Evolutionary conservation across 2,113 vertebrate species (phyloP), one percentile per base, ranked within the genome.

Genomic region (Struthio camelus): DNA sequence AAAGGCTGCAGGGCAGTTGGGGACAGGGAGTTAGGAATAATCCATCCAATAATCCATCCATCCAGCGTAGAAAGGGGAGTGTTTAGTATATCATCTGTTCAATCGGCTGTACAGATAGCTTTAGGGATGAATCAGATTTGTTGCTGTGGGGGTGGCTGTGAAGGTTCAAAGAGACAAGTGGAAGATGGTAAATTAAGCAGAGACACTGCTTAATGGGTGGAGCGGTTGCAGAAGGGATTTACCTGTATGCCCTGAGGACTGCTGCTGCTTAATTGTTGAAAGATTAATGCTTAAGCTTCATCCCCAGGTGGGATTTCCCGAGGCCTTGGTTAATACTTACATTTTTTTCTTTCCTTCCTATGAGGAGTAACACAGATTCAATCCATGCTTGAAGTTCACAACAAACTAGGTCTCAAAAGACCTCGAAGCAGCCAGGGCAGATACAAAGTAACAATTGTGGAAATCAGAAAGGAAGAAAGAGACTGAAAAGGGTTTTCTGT

Each of bases 91-190:
- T 72, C 42, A 32, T 28, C 38, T 87, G 64, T 40, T 59, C 80
- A 44, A 13, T 30, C 62, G 0, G 0, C 50, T 62, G 48, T 22
- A 72, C 4, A 0, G 5, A 2, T 0, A 85, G 30, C 64, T 32
- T 24, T 46, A 82, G 70, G 80, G 54, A 67, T 53, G 51, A 78
- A 42, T 17, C 23, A 36, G 13, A 54, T 66, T 66, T 72, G 62
- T 42, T 62, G 14, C 50, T 58, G 61, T 22, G 16, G 38, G n/a
- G 22, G 19, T 69, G 87, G 25, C 53, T 89, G 79, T 30, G 23
- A 76, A 81, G 94, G 62, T 25, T 71, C 56, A 54, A n/a, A 58
- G 56, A 22, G 1, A 56, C 30, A 73, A 79, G 38, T 12, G 34
- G 48, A 58, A 85, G 32, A 53, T 56, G 48, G 82, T 11, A 81